phyloP scores from a whole-genome alignment of 1,140 invertebrate genomes.

The Sitophilus oryzae region DNA sequence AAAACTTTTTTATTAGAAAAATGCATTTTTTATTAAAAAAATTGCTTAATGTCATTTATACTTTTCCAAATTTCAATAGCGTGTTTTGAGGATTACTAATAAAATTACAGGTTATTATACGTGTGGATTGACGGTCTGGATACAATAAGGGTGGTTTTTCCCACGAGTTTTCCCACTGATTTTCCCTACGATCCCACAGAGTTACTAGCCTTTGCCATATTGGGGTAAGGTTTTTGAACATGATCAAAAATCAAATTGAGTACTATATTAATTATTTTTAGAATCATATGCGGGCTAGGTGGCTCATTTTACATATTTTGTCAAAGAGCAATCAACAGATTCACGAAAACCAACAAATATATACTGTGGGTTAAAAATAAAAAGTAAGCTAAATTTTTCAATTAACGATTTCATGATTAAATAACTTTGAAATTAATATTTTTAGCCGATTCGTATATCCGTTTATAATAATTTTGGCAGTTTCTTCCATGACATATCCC shows the following conservation, averaged over 20 bases:
- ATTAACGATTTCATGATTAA: background rate
- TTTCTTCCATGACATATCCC: constrained; percentile 80
- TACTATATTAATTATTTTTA: constrained; percentile 37
- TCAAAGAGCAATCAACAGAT: constrained; percentile 84
- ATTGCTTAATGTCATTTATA: too few species aligned
- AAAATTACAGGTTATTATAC: constrained; percentile 62
- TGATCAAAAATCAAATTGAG: background rate
- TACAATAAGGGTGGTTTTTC: constrained; percentile 90
- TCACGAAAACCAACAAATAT: constrained; percentile 69
- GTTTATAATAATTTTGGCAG: constrained; percentile 71
- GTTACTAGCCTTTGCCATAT: constrained; percentile 77
- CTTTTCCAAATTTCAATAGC: too few species aligned
- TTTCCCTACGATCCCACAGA: constrained; percentile 97
- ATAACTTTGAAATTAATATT: constrained; percentile 31
- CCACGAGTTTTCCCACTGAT: constrained; percentile 88
- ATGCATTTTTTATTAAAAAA: too few species aligned
- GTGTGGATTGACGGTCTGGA: constrained; percentile 93
- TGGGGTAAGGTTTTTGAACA: constrained; percentile 22
- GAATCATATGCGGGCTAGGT: constrained; percentile 77
- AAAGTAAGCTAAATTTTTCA: constrained; percentile 49
- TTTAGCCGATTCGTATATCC: constrained; percentile 85
- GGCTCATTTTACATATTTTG: constrained; percentile 89
- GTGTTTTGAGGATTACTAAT: too few species aligned
- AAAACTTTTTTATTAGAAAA: too few species aligned
- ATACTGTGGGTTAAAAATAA: constrained; percentile 80